A percentile compares a stretch with the other conserved stretches of the same genome.
These are phyloP conservation scores for Mobula birostris DNA, from an alignment of 2,113 vertebrate genomes.

Conservation along the genomic window DNA sequence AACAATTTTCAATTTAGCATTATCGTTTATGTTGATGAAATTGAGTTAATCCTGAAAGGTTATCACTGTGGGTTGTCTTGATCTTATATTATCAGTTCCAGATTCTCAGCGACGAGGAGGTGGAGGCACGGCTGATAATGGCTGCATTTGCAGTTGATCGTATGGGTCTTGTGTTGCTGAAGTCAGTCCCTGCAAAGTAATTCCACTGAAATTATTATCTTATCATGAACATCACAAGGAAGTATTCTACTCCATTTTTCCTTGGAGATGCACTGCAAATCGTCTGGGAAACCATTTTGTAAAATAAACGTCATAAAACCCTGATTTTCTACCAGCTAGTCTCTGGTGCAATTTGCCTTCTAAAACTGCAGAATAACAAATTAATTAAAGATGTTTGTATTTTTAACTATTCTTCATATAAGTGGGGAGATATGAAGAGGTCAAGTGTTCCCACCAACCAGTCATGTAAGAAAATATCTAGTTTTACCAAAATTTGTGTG, in stretches of 20 bases:
- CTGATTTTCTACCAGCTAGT: background rate
- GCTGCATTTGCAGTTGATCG: slow-evolving; percentile 74
- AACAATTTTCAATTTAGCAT: background rate
- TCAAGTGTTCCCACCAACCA: background rate
- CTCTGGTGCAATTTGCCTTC: too few species aligned
- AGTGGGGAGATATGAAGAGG: background rate
- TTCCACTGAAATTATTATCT: slow-evolving; percentile 8
- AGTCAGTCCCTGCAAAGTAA: slow-evolving; percentile 68
- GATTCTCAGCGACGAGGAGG: slow-evolving; percentile 41
- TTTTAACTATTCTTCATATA: background rate
- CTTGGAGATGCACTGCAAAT: background rate
- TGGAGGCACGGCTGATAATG: slow-evolving; percentile 45
- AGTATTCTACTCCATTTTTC: background rate
- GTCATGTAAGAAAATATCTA: background rate
- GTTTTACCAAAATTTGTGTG: background rate
- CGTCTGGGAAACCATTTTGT: background rate
- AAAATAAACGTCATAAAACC: background rate
- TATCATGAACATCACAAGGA: background rate
- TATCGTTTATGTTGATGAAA: background rate
- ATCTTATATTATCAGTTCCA: background rate
- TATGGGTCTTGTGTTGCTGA: slow-evolving; percentile 78
- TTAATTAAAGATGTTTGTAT: background rate
- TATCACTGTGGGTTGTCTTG: background rate
- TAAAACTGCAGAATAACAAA: too few species aligned
- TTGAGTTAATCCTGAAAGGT: background rate